Base-by-base conservation (phyloP, 2,113 vertebrate genomes). In the Apodemus speciosus region DNA sequence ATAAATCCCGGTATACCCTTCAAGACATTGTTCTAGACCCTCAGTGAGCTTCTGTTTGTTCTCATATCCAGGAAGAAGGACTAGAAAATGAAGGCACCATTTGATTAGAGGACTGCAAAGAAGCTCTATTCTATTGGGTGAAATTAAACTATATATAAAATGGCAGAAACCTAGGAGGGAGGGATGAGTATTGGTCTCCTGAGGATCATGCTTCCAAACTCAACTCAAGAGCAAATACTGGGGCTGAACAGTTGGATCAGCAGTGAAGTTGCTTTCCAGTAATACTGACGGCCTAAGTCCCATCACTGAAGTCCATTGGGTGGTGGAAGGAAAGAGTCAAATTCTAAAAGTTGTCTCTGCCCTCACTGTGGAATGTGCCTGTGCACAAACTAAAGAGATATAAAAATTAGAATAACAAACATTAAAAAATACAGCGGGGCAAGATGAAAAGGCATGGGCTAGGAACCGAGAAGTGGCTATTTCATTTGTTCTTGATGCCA, bases 41-140 rank as follows among this genome's bases (percentile, higher is more conserved):
- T 76, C 32, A 46, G 15, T n/a, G 38, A 21, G 6, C n/a, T 56
- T 20, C 18, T 60, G 43, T 56, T 73, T 69, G 32, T 76, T 20
- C 76, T 94, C 32, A 85, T 46, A 32, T 21, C 89, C 27, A 80
- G 85, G 53, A 49, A 88, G 92, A 40, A 89, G 71, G 35, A 23
- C 21, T 81, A 23, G 9, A 62, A 30, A 68, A 86, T 14, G 27
- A 49, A 43, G 32, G 9, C 2, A 64, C 16, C 79, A 58, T 64
- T 85, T 62, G 75, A 20, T 69, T 71, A 75, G 43, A 71, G 23
- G 72, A 7, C 25, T 71, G 4, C 9, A 84, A 60, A 3, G 3
- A 80, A 35, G 14, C 53, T 40, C 46, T n/a, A 25, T 90, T 51
- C 6, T 62, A 62, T 43, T 58, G 30, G 35, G 43, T 76, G 2